Evolutionary conservation across 2,113 vertebrate species (phyloP), one percentile per base, ranked within the genome.

Genomic region (Aythya baeri): DNA sequence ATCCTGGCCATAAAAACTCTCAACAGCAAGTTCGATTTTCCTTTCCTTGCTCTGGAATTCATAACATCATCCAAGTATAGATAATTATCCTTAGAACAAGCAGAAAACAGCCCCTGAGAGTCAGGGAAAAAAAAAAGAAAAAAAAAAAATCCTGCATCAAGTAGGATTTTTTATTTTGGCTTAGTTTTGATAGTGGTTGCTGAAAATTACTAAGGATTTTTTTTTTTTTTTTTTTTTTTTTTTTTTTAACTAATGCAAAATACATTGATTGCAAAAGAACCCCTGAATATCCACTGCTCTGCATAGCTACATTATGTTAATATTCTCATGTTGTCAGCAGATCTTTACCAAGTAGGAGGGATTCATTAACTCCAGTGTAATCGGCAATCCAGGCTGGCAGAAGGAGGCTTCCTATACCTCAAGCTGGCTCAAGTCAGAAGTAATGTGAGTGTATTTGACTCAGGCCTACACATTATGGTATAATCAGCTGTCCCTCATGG

Each of bases 311-410:
- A 61, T 71, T 78, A 83, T 79, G 77, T 71, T 95, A 88, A 91
- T 74, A 93, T 85, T 87, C 86, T 82, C 76, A 49, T 32, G 59
- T 92, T 94, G 88, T 95, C 94, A 94, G 78, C 71, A 90, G 57
- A 71, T 92, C 89, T 95, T 93, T 81, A 83, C 63, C 0, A 1
- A 86, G 90, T 91, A 81, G 83, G 94, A 95, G 92, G 78, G 91
- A 92, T 89, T 94, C 74, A 94, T 94, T 96, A 97, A 75, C 92
- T 81, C 82, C 63, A 76, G 68, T 32, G 77, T 86, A 89, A 93
- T 96, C 73, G 91, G 82, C 90, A 95, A 66, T 81, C 83, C 80
- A 89, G 94, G 55, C 75, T 63, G 86, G 75, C 77, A 93, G 83
- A 91, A 86, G 94, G 63, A 59, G 73, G 23, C 32, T 83, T 63